Evolutionary conservation across 2,797 vertebrate genomes (phyloP), one percentile per base, ranked within the genome.

Genomic region (Apodemus agrarius): DNA sequence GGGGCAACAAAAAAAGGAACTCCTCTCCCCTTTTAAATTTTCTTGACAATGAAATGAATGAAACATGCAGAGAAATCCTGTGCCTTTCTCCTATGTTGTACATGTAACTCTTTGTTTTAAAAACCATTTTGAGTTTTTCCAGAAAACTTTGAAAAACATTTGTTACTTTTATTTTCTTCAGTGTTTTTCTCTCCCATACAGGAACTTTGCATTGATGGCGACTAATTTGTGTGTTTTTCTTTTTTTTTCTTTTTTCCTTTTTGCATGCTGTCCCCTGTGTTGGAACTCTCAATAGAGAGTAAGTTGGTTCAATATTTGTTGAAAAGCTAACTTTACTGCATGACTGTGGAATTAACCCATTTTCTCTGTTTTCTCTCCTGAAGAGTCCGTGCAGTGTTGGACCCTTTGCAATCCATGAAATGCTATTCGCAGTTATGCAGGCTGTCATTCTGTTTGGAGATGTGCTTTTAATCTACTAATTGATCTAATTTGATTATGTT

Each of bases 271-370:
- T 98, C 98, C 98, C 98, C 99, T 99, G 98, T 99, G 99, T 99
- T 99, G 99, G 99, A 99, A 99, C 99, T 99, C 99, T 99, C 99
- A 99, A 98, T 99, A 99, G 99, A 99, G 99, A 99, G 99, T 99
- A 99, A 99, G 99, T 99, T 99, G 99, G 99, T 98, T 98, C 98
- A 98, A 96, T 98, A 98, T 98, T 98, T 98, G 97, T 98, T 98
- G 98, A 98, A 98, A 98, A 97, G 97, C 97, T 99, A 98, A 99
- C 98, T 98, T 98, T 98, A 93, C 97, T 98, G 99, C 99, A 99
- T 99, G 99, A 97, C 95, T 98, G 97, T 98, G 98, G 98, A 98
- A 98, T 99, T 99, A 99, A 99, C 98, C 98, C 98, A 97, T 98
- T 98, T 98, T 98, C 98, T 98, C 98, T 98, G 29, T 96, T 74